Conservation (phyloP, 1,140 invertebrate species). For the Drosophila jambulina region DNA sequence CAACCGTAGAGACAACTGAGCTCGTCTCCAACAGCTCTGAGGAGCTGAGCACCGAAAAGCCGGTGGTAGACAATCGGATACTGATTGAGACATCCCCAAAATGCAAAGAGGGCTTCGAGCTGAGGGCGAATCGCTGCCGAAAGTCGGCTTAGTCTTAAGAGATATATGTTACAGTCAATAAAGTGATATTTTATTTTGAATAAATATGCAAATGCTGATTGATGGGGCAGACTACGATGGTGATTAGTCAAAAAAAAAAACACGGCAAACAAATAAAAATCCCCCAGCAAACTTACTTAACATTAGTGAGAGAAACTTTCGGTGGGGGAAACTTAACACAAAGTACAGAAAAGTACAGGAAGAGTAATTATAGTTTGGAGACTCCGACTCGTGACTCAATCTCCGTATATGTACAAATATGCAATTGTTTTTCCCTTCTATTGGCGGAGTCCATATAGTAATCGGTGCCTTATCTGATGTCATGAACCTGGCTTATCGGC, state of each 20-base stretch:
- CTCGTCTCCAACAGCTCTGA: not conserved
- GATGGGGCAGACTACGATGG: conserved; percentile 1
- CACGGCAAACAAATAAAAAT: conserved; percentile 3
- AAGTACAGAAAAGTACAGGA: conserved; percentile 6
- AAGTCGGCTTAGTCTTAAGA: conserved; percentile 41
- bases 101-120: conserved; percentile 42
- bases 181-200: conserved; percentile 22
- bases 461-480: conserved; percentile 36
- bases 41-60: conserved; percentile 20
- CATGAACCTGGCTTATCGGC: conserved; percentile 44
- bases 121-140: conserved; percentile 59
- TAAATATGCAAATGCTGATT: conserved; percentile 17
- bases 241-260: conserved; percentile 24
- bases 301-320: conserved; percentile 24
- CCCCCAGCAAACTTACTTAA: not conserved
- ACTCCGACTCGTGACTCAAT: conserved; percentile 21
- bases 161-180: conserved; percentile 31
- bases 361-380: conserved; percentile 25
- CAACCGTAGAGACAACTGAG: conserved; percentile 1
- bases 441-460: not conserved
- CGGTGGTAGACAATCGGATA: conserved; percentile 58
- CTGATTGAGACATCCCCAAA: conserved; percentile 45
- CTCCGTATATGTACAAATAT: not conserved
- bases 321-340: conserved; percentile 4
- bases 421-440: conserved; percentile 8